Percentiles rank a stretch among this genome's conserved stretches.
These are phyloP conservation scores for Onychostruthus taczanowskii DNA, from an alignment of 2,113 vertebrate genomes.

Conservation along the genomic window DNA sequence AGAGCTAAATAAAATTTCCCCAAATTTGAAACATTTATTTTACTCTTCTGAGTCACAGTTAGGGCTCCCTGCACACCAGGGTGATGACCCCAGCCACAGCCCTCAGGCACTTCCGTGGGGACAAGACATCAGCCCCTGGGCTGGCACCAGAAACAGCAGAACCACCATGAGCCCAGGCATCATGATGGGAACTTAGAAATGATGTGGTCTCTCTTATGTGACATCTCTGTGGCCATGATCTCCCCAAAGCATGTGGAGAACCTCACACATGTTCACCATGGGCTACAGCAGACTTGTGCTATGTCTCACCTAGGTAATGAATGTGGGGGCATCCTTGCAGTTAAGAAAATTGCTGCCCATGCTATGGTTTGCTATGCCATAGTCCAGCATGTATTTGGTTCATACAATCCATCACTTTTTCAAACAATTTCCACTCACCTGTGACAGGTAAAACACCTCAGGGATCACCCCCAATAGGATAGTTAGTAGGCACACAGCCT, in stretches of 20 bases:
- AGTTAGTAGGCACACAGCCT: neutral
- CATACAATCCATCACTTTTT: neutral
- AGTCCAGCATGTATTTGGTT: neutral
- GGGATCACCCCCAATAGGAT: neutral
- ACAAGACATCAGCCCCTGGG: neutral
- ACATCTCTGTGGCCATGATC: fast-evolving
- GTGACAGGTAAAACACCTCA: neutral
- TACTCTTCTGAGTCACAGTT: neutral
- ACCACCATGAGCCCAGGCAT: neutral
- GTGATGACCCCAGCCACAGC: neutral
- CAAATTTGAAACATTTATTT: neutral
- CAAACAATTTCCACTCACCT: neutral
- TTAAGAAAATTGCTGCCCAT: neutral
- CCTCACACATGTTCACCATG: fast-evolving
- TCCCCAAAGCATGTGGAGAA: neutral
- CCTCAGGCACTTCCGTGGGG: neutral
- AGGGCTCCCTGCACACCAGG: neutral
- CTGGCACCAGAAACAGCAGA: neutral
- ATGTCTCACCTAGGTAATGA: neutral
- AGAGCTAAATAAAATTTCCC: neutral
- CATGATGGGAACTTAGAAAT: neutral
- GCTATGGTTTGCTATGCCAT: neutral
- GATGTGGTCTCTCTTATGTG: neutral
- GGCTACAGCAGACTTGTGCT: neutral
- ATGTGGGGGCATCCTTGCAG: neutral